Evolutionary conservation across 2,113 vertebrate species (phyloP).

Genomic region (Mustelus asterias): DNA sequence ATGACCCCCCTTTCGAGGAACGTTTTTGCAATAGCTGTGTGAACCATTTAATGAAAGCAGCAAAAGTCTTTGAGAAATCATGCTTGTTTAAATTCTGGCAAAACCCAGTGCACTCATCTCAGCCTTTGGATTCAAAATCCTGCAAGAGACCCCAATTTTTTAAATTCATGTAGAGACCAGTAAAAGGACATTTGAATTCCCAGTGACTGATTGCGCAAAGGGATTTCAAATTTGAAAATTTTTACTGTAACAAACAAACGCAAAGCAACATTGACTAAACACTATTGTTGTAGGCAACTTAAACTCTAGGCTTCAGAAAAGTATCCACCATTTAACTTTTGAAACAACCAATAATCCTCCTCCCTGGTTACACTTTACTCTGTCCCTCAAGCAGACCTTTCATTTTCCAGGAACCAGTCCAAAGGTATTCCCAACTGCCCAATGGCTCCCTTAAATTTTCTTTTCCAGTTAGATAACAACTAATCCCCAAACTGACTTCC

Average conservation of each 20-base stretch:
- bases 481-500: background rate
- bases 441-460: background rate
- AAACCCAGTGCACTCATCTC: too few species aligned
- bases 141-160: too few species aligned
- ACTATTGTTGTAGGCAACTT: background rate
- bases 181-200: too few species aligned
- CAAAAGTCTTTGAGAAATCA: too few species aligned
- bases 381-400: background rate
- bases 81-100: too few species aligned
- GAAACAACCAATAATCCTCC: background rate
- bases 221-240: too few species aligned
- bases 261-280: background rate
- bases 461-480: background rate
- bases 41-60: background rate
- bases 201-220: too few species aligned
- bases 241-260: background rate
- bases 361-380: background rate
- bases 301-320: background rate
- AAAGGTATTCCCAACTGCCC: background rate
- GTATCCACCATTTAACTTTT: background rate
- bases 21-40: background rate
- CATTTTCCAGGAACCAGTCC: background rate
- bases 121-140: too few species aligned
- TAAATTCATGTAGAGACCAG: too few species aligned
- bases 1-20: background rate